These are phyloP conservation scores for Calyptomena viridis DNA, from an alignment of 2,113 vertebrate genomes.

Conservation along the genomic window DNA sequence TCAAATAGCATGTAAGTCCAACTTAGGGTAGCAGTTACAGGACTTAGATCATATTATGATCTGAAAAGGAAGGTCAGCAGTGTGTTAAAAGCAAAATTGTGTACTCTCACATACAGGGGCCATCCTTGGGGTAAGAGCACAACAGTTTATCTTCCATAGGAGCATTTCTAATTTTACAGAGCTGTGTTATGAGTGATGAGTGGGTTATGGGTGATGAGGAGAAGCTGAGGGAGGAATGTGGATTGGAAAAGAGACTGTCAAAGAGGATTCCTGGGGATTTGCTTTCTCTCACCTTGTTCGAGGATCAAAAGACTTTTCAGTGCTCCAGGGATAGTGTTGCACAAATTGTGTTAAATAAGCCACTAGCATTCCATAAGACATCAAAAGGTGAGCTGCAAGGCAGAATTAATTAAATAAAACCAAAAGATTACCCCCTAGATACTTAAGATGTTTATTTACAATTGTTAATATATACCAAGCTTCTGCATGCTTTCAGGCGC, in stretches of 20 bases:
- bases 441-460: not conserved
- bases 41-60: not conserved
- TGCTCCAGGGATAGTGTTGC: not conserved
- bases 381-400: not conserved
- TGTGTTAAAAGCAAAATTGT: not conserved
- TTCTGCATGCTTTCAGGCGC: not conserved
- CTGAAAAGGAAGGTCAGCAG: not conserved
- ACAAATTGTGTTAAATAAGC: not conserved
- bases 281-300: not conserved
- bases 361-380: not conserved
- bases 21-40: not conserved
- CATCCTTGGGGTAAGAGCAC: not conserved
- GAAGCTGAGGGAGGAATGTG: not conserved
- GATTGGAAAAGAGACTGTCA: not conserved
- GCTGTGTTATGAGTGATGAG: accelerated
- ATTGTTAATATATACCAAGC: not conserved
- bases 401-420: not conserved
- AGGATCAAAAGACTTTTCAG: not conserved
- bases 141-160: not conserved
- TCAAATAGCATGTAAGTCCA: not conserved
- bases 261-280: not conserved
- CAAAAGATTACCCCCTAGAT: not conserved
- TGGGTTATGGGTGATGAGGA: not conserved
- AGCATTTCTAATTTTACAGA: not conserved
- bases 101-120: not conserved